Evolutionary conservation across 2,797 vertebrate genomes (phyloP).

Genomic region (Echeneis naucrates): DNA sequence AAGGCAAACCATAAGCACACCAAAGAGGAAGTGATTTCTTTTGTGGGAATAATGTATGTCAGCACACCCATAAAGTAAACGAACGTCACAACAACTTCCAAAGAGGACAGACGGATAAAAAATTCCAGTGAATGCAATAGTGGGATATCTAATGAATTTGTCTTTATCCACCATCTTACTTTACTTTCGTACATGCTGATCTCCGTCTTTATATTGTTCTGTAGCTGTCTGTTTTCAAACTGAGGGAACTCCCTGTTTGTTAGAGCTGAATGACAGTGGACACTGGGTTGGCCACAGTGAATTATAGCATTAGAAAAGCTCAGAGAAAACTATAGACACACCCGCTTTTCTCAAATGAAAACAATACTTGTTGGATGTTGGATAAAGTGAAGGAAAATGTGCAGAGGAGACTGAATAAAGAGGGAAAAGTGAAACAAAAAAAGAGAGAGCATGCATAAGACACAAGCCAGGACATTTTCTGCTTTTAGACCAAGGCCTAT

Average conservation of each 20-base stretch:
- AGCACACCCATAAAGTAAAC: constrained; percentile 21
- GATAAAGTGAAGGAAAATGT: constrained; percentile 22
- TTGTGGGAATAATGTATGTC: not conserved
- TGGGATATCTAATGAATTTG: not conserved
- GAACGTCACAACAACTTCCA: constrained; percentile 29
- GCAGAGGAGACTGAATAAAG: not conserved
- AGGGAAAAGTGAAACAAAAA: not conserved
- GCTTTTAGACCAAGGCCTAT: constrained; percentile 23
- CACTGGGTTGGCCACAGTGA: constrained; percentile 32
- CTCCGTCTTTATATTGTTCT: not conserved
- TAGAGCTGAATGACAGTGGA: constrained; percentile 2
- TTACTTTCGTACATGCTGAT: not conserved
- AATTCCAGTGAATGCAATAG: not conserved
- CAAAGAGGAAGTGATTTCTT: not conserved
- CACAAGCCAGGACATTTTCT: constrained; percentile 10
- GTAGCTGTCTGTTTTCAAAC: constrained; percentile 5
- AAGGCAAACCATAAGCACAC: not conserved
- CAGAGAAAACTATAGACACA: constrained; percentile 52
- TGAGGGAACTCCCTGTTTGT: constrained; percentile 5
- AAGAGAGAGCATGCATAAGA: constrained; percentile 27
- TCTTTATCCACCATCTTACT: constrained; percentile 7
- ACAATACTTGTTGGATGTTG: constrained; percentile 28
- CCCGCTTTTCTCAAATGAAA: constrained; percentile 69
- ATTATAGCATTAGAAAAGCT: constrained; percentile 23
- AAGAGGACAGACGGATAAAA: not conserved